Conservation (phyloP, 2,797 vertebrate species). For the Melanotaenia boesemani region DNA sequence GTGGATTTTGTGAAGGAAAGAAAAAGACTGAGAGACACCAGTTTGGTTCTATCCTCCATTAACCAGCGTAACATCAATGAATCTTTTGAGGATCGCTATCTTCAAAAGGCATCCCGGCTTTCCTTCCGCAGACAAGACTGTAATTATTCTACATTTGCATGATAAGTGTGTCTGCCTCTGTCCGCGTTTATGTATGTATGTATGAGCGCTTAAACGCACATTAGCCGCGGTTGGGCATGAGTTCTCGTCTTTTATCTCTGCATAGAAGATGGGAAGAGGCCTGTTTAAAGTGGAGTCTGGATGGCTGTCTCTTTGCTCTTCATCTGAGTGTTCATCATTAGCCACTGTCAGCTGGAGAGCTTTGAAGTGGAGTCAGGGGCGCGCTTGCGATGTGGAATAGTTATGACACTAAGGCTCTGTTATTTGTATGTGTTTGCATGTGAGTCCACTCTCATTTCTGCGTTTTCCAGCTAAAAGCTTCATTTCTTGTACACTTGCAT, state of each 20-base stretch:
- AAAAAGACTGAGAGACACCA: slow-evolving; percentile 40
- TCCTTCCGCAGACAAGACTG: slow-evolving; percentile 68
- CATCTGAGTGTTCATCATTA: slow-evolving; percentile 81
- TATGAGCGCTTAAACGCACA: slow-evolving; percentile 77
- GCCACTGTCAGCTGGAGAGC: slow-evolving; percentile 72
- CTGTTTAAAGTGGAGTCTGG: slow-evolving; percentile 69
- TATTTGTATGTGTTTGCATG: slow-evolving; percentile 50
- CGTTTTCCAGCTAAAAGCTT: slow-evolving; percentile 35
- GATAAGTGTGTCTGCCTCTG: slow-evolving; percentile 77
- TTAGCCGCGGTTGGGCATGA: slow-evolving; percentile 63
- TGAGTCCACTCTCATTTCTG: slow-evolving; percentile 52
- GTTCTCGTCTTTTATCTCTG: slow-evolving; percentile 73
- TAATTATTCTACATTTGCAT: slow-evolving; percentile 82
- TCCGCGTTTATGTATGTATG: slow-evolving; percentile 74
- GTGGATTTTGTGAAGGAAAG: slow-evolving; percentile 27
- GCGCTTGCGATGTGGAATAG: slow-evolving; percentile 58
- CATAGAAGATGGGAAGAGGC: slow-evolving; percentile 67
- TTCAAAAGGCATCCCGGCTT: slow-evolving; percentile 73
- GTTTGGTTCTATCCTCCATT: slow-evolving; percentile 58
- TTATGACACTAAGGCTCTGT: slow-evolving; percentile 62
- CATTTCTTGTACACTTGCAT: slow-evolving; percentile 19
- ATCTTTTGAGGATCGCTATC: slow-evolving; percentile 74
- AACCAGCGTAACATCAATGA: slow-evolving; percentile 71
- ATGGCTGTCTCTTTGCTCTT: slow-evolving; percentile 78
- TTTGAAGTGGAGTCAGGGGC: slow-evolving; percentile 80